Evolutionary conservation across 1,140 invertebrate species (phyloP).

Genomic region (Musca vetustissima): DNA sequence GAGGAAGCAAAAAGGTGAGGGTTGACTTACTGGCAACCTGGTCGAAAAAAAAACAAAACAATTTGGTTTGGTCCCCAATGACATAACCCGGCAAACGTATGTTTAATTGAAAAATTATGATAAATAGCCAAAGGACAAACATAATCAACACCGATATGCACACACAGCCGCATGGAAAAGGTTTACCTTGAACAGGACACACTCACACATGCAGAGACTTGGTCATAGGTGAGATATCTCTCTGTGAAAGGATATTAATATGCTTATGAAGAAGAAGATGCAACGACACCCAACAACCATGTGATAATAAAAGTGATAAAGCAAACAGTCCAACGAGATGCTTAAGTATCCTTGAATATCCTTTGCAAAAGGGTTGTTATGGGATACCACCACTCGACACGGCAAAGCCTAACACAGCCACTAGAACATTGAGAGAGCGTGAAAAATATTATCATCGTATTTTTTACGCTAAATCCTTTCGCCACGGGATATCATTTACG

Average conservation of each 20-base stretch:
- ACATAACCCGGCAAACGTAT: slow-evolving; percentile 8
- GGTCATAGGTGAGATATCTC: neutral
- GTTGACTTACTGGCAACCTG: too few species aligned
- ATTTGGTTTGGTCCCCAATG: slow-evolving; percentile 2
- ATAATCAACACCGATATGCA: neutral
- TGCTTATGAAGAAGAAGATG: neutral
- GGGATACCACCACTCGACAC: neutral
- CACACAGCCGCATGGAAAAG: too few species aligned
- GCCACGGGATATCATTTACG: slow-evolving; percentile 55
- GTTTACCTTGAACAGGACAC: slow-evolving; percentile 12
- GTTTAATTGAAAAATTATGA: slow-evolving; percentile 56
- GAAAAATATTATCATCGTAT: slow-evolving; percentile 30
- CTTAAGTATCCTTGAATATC: neutral
- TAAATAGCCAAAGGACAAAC: slow-evolving; percentile 41
- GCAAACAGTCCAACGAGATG: neutral
- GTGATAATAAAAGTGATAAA: neutral
- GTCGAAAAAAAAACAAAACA: too few species aligned
- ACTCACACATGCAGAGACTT: neutral
- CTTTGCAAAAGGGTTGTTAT: slow-evolving; percentile 3
- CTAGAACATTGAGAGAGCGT: slow-evolving; percentile 39
- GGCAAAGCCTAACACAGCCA: slow-evolving; percentile 21
- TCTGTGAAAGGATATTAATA: neutral
- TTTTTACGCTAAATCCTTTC: slow-evolving; percentile 47
- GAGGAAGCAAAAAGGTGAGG: slow-evolving; percentile 24
- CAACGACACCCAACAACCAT: too few species aligned